Base-by-base conservation (phyloP, 2,888 invertebrate species). In the Xylocampa areola region DNA sequence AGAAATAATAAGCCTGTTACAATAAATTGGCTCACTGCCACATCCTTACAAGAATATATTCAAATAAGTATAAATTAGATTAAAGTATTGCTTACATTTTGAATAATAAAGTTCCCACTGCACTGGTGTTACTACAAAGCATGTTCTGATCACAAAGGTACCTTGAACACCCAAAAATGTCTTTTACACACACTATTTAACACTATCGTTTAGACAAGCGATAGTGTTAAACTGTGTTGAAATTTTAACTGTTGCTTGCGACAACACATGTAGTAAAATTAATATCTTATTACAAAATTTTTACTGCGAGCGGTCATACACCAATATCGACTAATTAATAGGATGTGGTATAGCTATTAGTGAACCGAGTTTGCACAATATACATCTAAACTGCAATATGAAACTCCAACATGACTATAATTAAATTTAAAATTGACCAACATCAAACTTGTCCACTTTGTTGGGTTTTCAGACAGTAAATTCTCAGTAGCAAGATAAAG, bases 21-120 rank as follows among this genome's bases (percentile, higher is more conserved):
- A 41, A 32, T 50, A 53, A 65, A 48, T 35, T 64, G 72, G 66
- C 50, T 55, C 37, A 35, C 25, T 29, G 54, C 57, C 57, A 61
- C 14, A 39, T 63, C 49, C 41, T 49, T 30, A 16, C 8, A 36
- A 36, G 51, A 32, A 64, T 17, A 33, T 23, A 39, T 48, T 8
- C 29, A 25, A 32, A 55, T 30, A 23, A 17, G 47, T n/a, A 40
- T 40, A 49, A 65, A 58, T 50, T 36, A 50, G 35, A 32, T 25
- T 29, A 30, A 44, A 49, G 21, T 49, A 21, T 35, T 57, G 8
- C 6, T 3, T 8, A 5, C 25, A 5, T 7, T 39, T 33, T 7
- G 36, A 51, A 37, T 17, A 19, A 1, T 4, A 35, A 14, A 21
- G 11, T 37, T 21, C 14, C 25, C 32, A 32, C 4, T 21, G 19